Percentiles rank a stretch among this genome's conserved stretches.
These are phyloP conservation scores for Tringa solitaria DNA, from an alignment of 2,113 vertebrate species.

Conservation along the genomic window DNA sequence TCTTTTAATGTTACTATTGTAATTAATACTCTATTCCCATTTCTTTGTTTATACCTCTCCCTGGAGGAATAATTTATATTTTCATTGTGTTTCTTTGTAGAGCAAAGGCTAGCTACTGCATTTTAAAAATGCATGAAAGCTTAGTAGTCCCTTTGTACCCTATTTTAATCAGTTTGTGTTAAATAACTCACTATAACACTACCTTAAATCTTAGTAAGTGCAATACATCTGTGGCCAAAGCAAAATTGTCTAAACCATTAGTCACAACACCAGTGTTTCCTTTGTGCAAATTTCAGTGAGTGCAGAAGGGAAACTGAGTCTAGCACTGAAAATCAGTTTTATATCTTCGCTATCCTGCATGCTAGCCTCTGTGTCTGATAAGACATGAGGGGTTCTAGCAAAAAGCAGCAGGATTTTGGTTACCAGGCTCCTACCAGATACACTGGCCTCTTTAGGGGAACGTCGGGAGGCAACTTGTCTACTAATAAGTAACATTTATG, in stretches of 20 bases:
- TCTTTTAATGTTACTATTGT: background rate
- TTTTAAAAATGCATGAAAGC: background rate
- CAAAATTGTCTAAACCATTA: background rate
- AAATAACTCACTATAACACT: background rate
- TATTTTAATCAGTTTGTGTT: background rate
- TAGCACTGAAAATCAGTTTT: background rate
- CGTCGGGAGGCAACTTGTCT: background rate
- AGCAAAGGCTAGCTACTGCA: background rate
- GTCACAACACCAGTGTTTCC: background rate
- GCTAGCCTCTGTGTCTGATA: background rate
- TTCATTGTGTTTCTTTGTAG: slow-evolving; percentile 18
- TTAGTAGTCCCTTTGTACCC: background rate
- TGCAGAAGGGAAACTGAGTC: background rate
- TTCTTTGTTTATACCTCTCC: background rate
- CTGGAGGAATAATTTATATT: slow-evolving; percentile 2
- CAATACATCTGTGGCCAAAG: background rate
- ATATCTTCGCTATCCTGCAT: background rate
- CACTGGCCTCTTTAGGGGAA: background rate
- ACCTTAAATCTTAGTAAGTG: background rate
- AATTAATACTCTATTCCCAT: background rate
- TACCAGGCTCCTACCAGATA: background rate
- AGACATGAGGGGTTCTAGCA: background rate
- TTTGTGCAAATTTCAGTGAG: background rate
- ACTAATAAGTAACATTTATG: background rate
- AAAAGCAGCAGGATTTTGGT: background rate